Conservation (phyloP, 1,140 invertebrate species). For the Ips nitidus region DNA sequence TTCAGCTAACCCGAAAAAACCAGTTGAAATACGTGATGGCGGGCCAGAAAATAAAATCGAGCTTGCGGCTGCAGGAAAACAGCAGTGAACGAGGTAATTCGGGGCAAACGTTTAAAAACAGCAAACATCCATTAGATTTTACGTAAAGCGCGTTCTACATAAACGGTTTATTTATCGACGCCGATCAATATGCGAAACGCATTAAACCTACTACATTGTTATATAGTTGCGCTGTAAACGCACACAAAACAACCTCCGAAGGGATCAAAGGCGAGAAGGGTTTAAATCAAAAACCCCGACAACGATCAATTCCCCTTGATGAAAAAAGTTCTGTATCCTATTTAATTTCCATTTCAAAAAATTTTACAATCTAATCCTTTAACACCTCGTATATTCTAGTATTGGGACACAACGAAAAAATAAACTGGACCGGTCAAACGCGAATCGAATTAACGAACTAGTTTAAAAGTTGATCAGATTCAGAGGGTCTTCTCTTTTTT, state of each 20-base stretch:
- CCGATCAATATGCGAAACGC: constrained; percentile 8
- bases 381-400: too few relatives aligned
- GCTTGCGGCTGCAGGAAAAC: not conserved
- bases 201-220: not conserved
- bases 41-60: not conserved
- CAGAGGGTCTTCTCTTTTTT: too few relatives aligned
- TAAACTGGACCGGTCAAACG: too few relatives aligned
- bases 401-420: too few relatives aligned
- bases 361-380: too few relatives aligned
- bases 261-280: too few relatives aligned
- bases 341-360: too few relatives aligned
- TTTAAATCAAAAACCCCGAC: too few relatives aligned
- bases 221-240: not conserved
- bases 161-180: constrained; percentile 12
- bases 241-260: not conserved
- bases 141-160: constrained; percentile 9
- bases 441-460: too few relatives aligned
- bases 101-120: constrained; percentile 9
- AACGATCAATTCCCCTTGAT: too few relatives aligned
- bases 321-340: too few relatives aligned
- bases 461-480: too few relatives aligned
- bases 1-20: not conserved
- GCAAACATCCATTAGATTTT: constrained; percentile 21
- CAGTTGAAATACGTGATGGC: not conserved
- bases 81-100: constrained; percentile 7